These are phyloP conservation scores for Tilapia sparmanii DNA, from an alignment of 2,113 vertebrate genomes.

Conservation along the genomic window DNA sequence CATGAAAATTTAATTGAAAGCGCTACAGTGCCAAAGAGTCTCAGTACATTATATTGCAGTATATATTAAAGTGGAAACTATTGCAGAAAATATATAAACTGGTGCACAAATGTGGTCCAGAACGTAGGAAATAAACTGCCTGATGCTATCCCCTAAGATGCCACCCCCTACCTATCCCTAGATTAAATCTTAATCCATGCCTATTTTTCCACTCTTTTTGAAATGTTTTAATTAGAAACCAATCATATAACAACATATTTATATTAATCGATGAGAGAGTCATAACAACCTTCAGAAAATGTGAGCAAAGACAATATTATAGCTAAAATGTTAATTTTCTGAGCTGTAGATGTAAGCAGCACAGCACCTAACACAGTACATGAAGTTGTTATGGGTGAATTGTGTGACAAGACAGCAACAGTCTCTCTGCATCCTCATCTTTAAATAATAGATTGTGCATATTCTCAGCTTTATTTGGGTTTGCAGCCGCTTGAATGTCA, in stretches of 20 bases:
- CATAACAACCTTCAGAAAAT: not conserved
- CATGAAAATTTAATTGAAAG: not conserved
- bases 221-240: not conserved
- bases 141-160: not conserved
- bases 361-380: not conserved
- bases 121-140: not conserved
- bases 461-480: not conserved
- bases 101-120: not conserved
- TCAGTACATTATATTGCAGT: not conserved
- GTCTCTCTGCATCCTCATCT: not conserved
- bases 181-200: not conserved
- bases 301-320: not conserved
- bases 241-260: not conserved
- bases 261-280: not conserved
- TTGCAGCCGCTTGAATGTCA: not conserved
- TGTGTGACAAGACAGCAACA: not conserved
- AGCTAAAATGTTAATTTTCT: not conserved
- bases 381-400: not conserved
- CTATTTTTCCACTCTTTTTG: not conserved
- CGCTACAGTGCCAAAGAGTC: not conserved
- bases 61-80: not conserved
- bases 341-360: not conserved
- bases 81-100: not conserved
- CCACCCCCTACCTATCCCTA: not conserved
- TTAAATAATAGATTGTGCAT: slow-evolving; percentile 4